phyloP scores from a whole-genome alignment of 2,888 invertebrate genomes.

The Tetragonisca angustula region DNA sequence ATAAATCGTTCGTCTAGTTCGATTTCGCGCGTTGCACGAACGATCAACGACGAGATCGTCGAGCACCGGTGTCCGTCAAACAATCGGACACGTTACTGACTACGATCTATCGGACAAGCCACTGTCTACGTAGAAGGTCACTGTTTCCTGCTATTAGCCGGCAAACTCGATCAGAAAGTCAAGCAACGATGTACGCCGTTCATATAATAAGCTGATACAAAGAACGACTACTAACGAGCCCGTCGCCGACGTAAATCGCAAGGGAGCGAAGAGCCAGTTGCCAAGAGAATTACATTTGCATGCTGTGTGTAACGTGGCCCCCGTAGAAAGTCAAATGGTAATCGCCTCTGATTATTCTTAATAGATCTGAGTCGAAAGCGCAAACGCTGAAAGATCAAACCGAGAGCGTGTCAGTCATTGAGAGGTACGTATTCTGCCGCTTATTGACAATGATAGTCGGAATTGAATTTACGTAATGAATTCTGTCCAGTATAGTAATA shows the following conservation, averaged over 20 bases:
- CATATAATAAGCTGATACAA: constrained; percentile 58
- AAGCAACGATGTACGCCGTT: constrained; percentile 61
- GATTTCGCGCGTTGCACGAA: not conserved
- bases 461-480: constrained; percentile 38
- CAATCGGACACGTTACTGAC: constrained; percentile 60
- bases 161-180: constrained; percentile 66
- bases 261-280: not conserved
- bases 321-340: constrained; percentile 51
- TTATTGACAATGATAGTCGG: constrained; percentile 29
- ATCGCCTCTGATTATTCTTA: constrained; percentile 35
- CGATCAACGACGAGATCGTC: not conserved
- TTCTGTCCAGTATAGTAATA: not conserved
- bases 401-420: constrained; percentile 36
- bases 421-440: constrained; percentile 7
- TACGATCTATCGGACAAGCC: constrained; percentile 37
- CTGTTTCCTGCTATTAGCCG: constrained; percentile 70
- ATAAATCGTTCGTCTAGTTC: not conserved
- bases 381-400: not conserved
- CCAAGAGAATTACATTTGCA: constrained; percentile 38
- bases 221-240: constrained; percentile 58
- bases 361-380: not conserved
- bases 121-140: constrained; percentile 61
- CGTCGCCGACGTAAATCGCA: constrained; percentile 35
- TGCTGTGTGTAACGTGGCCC: constrained; percentile 36
- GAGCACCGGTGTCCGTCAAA: constrained; percentile 15